Base-by-base conservation (phyloP, 2,113 vertebrate species). In the Candoia aspera region DNA sequence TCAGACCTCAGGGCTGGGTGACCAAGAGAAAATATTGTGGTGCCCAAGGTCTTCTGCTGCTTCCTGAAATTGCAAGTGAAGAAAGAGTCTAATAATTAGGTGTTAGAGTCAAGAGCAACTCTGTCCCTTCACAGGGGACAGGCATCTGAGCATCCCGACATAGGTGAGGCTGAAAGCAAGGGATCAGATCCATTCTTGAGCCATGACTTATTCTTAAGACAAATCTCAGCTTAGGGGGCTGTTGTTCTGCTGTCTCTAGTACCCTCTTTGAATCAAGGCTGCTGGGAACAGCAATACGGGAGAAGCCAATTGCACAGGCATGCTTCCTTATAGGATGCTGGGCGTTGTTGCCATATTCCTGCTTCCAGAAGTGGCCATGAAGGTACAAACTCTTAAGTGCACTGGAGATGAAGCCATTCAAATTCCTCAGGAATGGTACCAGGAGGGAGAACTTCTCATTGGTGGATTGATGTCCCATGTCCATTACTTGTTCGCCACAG, bases 31-130 rank as follows among this genome's bases (percentile, higher is more conserved):
- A 49, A 5, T 8, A 49, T 49, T 49, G 49, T 49, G 49, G 49
- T 49, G 49, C 0, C 2, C 49, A 49, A 49, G 6, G 49, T 49
- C 49, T 49, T 49, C 2, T 49, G 0, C 1, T 0, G 12, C 1
- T 68, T 5, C n/a, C n/a, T 68, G 33, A 33, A 33, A 68, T 68
- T 68, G 12, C 29, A n/a, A n/a, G n/a, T 37, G 15, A 73, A 73
- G 33, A 73, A 17, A 73, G 68, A 8, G 6, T 0, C 68, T 73
- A 8, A 33, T 9, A 21, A 42, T 42, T 79, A 42, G 17, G 2
- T 37, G 19, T 37, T 42, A 21, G 33, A 37, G 0, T 79, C 73
- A 9, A 42, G 3, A 8, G 37, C 33, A 79, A 21, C 17, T 79
- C 15, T 79, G 15, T 21, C 17, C 6, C 73, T 79, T 79, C 37